These are phyloP conservation scores for Liolophura sinensis DNA, from an alignment of 1,140 invertebrate genomes.

Conservation along the genomic window DNA sequence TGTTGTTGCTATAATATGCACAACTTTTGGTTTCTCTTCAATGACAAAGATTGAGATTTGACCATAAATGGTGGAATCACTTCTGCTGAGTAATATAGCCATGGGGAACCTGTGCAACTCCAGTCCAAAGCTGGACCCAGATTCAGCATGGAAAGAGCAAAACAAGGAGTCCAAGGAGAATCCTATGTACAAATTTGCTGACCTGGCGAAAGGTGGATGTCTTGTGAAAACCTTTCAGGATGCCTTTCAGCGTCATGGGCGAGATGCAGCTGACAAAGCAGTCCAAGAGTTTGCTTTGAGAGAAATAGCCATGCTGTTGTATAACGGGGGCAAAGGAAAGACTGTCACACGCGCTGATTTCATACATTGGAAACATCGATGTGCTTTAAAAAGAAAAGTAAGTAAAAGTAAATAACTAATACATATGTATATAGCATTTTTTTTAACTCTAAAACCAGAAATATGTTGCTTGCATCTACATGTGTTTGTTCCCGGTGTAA, in stretches of 20 bases:
- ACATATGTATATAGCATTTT: too few relatives aligned
- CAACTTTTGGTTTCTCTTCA: too few relatives aligned
- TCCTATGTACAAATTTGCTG: constrained; percentile 60
- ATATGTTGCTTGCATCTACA: too few relatives aligned
- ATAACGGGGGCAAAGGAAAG: constrained; percentile 84
- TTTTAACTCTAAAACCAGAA: too few relatives aligned
- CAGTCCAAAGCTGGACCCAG: constrained; percentile 40
- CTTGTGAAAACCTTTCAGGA: constrained; percentile 72
- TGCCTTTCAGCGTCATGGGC: constrained; percentile 62
- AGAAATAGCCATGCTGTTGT: constrained; percentile 89
- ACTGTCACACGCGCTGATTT: constrained; percentile 88
- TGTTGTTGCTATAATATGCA: too few relatives aligned
- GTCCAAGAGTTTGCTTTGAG: constrained; percentile 86
- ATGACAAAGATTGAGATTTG: too few relatives aligned
- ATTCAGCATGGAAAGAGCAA: constrained; percentile 61
- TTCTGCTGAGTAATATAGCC: too few relatives aligned
- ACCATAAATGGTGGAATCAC: too few relatives aligned
- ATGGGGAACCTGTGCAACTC: too few relatives aligned
- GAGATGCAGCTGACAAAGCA: constrained; percentile 45
- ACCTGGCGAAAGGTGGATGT: constrained; percentile 63
- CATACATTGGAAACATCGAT: constrained; percentile 87
- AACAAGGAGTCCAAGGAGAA: constrained; percentile 60
- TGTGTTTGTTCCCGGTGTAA: too few relatives aligned
- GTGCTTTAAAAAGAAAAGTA: constrained; percentile 60
- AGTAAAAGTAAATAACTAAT: too few relatives aligned